A percentile compares a stretch with the other conserved stretches of the same genome.
Conservation (phyloP, 2,888 invertebrate species). For the Laspeyria flexula region DNA sequence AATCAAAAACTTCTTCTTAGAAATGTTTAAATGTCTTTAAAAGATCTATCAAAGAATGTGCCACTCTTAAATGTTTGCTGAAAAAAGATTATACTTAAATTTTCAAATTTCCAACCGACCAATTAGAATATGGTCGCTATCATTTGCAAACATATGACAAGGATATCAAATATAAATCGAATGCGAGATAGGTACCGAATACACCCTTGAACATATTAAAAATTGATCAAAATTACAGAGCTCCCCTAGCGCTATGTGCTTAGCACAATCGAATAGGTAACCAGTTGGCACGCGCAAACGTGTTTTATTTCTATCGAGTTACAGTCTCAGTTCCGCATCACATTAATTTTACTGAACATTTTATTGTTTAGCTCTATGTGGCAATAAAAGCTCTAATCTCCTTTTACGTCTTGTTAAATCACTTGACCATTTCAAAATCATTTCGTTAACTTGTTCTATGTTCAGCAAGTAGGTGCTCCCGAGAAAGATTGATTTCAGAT, state of each 20-base stretch:
- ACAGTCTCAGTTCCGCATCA: constrained; percentile 16
- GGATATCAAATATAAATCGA: too few relatives aligned
- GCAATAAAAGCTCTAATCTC: constrained; percentile 63
- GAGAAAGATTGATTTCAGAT: constrained; percentile 67
- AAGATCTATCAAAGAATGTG: too few relatives aligned
- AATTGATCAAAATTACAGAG: neutral
- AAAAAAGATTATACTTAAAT: too few relatives aligned
- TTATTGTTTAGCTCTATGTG: constrained; percentile 30
- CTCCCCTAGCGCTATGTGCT: neutral
- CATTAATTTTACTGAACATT: constrained; percentile 34
- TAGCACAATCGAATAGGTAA: neutral
- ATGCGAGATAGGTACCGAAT: too few relatives aligned
- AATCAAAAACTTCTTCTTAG: too few relatives aligned
- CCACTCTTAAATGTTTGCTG: too few relatives aligned
- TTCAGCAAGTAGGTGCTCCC: constrained; percentile 19
- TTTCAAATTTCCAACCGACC: too few relatives aligned
- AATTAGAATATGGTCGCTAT: too few relatives aligned
- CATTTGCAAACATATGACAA: too few relatives aligned
- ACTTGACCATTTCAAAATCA: constrained; percentile 77
- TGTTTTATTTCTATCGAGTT: constrained; percentile 6
- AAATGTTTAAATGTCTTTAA: too few relatives aligned
- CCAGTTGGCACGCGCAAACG: neutral
- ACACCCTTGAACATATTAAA: neutral
- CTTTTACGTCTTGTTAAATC: constrained; percentile 75
- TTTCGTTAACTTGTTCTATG: constrained; percentile 59